Conservation (phyloP, 2,888 invertebrate species). For the Netelia virgata region DNA sequence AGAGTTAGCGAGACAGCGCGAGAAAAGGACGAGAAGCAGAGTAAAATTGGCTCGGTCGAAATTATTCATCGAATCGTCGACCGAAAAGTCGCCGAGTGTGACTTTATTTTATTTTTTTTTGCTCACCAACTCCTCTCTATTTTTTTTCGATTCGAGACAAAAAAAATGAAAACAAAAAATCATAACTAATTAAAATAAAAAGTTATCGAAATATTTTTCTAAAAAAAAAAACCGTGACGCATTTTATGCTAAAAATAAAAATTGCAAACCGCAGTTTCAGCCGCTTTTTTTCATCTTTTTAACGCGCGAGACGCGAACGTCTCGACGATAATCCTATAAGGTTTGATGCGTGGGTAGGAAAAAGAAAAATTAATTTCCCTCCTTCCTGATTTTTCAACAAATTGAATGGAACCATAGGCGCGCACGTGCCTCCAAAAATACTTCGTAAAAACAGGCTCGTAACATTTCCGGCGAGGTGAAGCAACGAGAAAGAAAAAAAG, state of each 20-base stretch:
- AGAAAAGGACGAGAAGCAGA: neutral
- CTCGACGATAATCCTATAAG: too few species aligned
- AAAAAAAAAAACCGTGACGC: too few species aligned
- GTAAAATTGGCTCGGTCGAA: neutral
- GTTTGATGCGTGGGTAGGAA: neutral
- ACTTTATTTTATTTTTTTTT: neutral
- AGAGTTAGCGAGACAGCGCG: neutral
- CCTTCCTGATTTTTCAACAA: neutral
- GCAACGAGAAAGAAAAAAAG: neutral
- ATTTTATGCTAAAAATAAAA: too few species aligned
- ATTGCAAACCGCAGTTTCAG: too few species aligned
- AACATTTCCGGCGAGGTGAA: neutral
- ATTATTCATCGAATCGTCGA: conserved; percentile 44
- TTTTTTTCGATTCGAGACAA: neutral
- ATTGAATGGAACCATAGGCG: neutral
- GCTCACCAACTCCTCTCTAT: neutral
- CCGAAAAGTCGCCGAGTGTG: neutral
- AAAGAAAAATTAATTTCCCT: neutral
- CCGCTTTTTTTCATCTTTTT: too few species aligned
- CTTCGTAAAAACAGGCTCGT: neutral
- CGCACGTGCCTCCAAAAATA: conserved; percentile 5
- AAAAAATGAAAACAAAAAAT: neutral
- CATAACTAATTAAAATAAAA: neutral
- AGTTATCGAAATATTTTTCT: neutral
- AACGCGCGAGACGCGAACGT: too few species aligned